A percentile compares a stretch with the other conserved stretches of the same genome.
Conservation (phyloP, 2,888 invertebrate genomes). For the Horisme vitalbata region DNA sequence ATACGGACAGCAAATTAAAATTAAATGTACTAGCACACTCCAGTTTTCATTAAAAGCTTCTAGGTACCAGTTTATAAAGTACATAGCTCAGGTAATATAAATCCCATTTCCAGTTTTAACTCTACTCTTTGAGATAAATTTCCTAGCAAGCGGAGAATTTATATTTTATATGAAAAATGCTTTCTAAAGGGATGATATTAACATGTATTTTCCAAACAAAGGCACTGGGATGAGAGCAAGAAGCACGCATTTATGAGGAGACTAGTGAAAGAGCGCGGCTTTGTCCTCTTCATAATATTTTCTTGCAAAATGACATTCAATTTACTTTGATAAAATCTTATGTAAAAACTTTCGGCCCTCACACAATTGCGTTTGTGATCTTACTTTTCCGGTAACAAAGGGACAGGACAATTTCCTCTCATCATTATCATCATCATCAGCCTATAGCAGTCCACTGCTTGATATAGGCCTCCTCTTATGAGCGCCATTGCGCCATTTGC, state of each 20-base stretch:
- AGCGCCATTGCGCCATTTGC: too few species aligned
- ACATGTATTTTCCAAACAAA: constrained; percentile 19
- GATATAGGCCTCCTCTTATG: too few species aligned
- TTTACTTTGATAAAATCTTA: too few species aligned
- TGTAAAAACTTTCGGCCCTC: too few species aligned
- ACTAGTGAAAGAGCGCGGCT: neutral
- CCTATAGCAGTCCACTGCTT: too few species aligned
- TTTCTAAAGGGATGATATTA: constrained; percentile 15
- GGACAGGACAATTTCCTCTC: too few species aligned
- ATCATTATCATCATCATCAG: too few species aligned
- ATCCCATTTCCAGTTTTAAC: constrained; percentile 25
- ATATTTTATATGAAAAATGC: constrained; percentile 28
- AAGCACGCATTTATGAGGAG: neutral
- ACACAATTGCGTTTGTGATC: too few species aligned
- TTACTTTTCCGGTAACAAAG: too few species aligned
- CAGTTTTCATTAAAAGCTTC: constrained; percentile 30
- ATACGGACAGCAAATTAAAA: constrained; percentile 16
- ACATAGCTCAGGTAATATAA: constrained; percentile 24
- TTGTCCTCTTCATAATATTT: too few species aligned
- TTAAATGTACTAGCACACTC: constrained; percentile 15
- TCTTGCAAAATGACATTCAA: too few species aligned
- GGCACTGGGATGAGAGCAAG: constrained; percentile 1
- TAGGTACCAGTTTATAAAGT: too few species aligned
- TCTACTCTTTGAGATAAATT: constrained; percentile 27
- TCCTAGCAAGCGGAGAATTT: constrained; percentile 19